phyloP scores from a whole-genome alignment of 2,888 invertebrate genomes.

The Campopleginae sp. region DNA sequence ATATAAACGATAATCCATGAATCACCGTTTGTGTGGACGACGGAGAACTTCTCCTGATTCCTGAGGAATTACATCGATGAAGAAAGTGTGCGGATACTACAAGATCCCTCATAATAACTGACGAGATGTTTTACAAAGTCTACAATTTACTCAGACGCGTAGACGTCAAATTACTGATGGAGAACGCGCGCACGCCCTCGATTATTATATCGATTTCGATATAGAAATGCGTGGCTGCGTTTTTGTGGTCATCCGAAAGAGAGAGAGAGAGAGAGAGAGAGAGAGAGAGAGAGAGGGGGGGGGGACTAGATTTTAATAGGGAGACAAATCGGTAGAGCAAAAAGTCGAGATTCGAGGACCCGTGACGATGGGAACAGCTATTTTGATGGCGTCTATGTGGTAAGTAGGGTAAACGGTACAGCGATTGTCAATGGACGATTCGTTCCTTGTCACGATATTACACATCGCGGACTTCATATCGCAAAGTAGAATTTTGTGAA shows the following conservation, averaged over 20 bases:
- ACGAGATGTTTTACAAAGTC: neutral
- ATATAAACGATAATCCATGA: conserved; percentile 50
- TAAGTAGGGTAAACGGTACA: conserved; percentile 50
- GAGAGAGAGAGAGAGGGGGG: neutral
- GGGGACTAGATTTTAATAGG: neutral
- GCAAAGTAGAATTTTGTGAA: conserved; percentile 31
- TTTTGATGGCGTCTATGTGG: conserved; percentile 38
- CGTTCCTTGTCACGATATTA: conserved; percentile 11
- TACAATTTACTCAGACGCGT: conserved; percentile 20
- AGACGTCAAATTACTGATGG: conserved; percentile 27
- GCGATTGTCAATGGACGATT: conserved; percentile 40
- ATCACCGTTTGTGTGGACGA: conserved; percentile 22
- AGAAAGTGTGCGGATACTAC: conserved; percentile 51
- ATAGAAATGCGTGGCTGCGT: conserved; percentile 2
- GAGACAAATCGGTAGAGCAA: conserved; percentile 7
- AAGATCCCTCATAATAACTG: conserved; percentile 23
- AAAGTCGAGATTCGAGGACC: conserved; percentile 53
- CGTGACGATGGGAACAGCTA: conserved; percentile 54
- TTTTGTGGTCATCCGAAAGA: conserved; percentile 5
- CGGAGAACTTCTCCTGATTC: conserved; percentile 43
- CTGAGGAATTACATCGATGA: conserved; percentile 48
- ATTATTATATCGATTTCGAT: conserved; percentile 38
- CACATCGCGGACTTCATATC: conserved; percentile 9
- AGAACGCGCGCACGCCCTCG: conserved; percentile 15
- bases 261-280: neutral